Percentiles rank a stretch among this genome's conserved stretches.
Evolutionary conservation across 2,888 invertebrate genomes (phyloP).

Genomic region (Chloroclystis v-ata): DNA sequence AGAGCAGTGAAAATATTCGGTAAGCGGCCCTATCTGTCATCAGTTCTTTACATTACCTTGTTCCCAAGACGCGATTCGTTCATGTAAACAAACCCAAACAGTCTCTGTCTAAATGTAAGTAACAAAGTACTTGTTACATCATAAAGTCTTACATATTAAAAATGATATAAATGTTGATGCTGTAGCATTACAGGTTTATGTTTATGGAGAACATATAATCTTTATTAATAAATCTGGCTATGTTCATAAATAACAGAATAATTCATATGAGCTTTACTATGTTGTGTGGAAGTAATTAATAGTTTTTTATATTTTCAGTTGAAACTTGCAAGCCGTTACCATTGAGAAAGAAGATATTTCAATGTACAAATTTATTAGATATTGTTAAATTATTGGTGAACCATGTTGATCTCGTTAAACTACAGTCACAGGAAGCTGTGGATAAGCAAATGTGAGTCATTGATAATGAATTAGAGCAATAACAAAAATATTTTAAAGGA

Average conservation of each 20-base stretch:
- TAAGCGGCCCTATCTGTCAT: constrained; percentile 31
- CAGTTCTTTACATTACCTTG: not conserved
- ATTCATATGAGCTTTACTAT: not conserved
- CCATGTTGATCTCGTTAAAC: constrained; percentile 54
- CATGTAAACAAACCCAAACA: too few species aligned
- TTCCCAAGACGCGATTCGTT: too few species aligned
- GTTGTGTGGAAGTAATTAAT: not conserved
- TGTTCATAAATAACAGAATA: not conserved
- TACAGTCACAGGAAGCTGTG: constrained; percentile 41
- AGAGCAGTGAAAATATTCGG: constrained; percentile 70
- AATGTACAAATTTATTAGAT: constrained; percentile 61
- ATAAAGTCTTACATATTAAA: too few species aligned
- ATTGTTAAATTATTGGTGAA: constrained; percentile 57
- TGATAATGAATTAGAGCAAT: not conserved
- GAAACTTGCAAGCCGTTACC: constrained; percentile 62
- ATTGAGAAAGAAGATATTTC: constrained; percentile 57
- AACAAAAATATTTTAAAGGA: too few species aligned
- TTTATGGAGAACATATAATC: too few species aligned
- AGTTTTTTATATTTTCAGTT: constrained; percentile 51
- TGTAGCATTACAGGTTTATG: too few species aligned
- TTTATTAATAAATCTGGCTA: too few species aligned
- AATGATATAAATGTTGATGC: too few species aligned
- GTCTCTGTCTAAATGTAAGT: too few species aligned
- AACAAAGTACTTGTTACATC: too few species aligned
- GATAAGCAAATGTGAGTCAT: constrained; percentile 44